Base-by-base conservation (phyloP, 2,113 vertebrate genomes). In the Amphiprion ocellaris region DNA sequence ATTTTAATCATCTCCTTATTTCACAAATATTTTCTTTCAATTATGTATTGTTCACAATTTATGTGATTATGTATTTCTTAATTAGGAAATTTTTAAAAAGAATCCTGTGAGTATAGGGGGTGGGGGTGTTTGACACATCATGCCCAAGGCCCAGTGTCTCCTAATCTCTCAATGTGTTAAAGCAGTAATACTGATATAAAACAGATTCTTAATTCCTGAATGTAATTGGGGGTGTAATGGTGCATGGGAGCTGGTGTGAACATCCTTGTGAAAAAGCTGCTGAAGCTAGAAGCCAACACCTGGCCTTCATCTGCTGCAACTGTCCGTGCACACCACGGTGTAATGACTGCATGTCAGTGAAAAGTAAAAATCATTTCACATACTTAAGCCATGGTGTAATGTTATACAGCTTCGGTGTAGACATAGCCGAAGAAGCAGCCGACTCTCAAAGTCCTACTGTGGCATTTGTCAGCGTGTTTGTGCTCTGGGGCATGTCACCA, bases 401-500 rank as follows among this genome's bases (percentile, higher is more conserved):
- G 16, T 52, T 37, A 15, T 23, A 33, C 41, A 26, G 53, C 33
- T n/a, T 37, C 44, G 30, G 44, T 44, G 60, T 8, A 71, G 68
- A 59, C 30, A 10, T 33, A 70, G 46, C 54, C 5, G n/a, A 67
- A 39, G 5, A 37, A 30, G 66, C 47, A 23, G 46, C 70, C 37
- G 33, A 17, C 26, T 15, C 16, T 72, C 56, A 30, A 41, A 49
- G 23, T 53, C 24, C 21, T 23, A 26, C 65, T 60, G 53, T 60
- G 23, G 37, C 8, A 11, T 72, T 67, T 63, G 52, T 61, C 61
- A 63, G 60, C 30, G 46, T 59, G 56, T 61, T 79, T 72, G 59
- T n/a, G 71, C 84, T 76, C 54, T 26, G 37, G 59, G 84, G 79
- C 75, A 74, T 68, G 26, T 82, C 75, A 82, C 75, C 84, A 73